These are phyloP conservation scores for Squalus acanthias DNA, from an alignment of 2,797 vertebrate species.

Conservation along the genomic window DNA sequence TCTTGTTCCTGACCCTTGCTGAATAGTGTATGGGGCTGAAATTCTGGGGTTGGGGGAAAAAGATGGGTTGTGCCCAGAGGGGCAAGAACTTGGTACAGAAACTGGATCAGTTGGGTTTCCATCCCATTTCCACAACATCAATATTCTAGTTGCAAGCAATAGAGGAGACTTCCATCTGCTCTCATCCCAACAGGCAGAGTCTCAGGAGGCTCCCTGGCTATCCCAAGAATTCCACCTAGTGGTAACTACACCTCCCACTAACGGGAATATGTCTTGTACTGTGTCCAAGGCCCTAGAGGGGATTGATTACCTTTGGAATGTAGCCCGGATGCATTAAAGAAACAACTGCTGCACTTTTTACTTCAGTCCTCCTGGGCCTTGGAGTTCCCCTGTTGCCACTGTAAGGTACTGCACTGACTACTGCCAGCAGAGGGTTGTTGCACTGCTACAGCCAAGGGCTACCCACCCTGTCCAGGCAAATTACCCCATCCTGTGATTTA, in stretches of 20 bases:
- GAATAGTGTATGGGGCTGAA: not conserved
- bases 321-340: not conserved
- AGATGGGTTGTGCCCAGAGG: not conserved
- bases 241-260: not conserved
- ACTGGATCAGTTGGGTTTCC: not conserved
- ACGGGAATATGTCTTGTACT: no score
- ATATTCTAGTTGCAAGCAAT: not conserved
- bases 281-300: not conserved
- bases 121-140: not conserved
- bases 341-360: not conserved
- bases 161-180: not conserved
- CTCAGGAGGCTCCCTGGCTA: not conserved
- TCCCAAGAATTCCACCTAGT: not conserved
- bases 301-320: not conserved
- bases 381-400: not conserved
- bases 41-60: not conserved
- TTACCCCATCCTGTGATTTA: not conserved
- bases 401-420: no score
- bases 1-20: not conserved
- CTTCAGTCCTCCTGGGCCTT: not conserved
- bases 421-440: not conserved
- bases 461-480: not conserved
- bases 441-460: not conserved
- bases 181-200: not conserved
- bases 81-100: not conserved